A percentile compares a stretch with the other conserved stretches of the same genome.
Conservation (phyloP, 37 sponge, comb jelly and placozoan genomes). For the Amphimedon queenslandica region DNA sequence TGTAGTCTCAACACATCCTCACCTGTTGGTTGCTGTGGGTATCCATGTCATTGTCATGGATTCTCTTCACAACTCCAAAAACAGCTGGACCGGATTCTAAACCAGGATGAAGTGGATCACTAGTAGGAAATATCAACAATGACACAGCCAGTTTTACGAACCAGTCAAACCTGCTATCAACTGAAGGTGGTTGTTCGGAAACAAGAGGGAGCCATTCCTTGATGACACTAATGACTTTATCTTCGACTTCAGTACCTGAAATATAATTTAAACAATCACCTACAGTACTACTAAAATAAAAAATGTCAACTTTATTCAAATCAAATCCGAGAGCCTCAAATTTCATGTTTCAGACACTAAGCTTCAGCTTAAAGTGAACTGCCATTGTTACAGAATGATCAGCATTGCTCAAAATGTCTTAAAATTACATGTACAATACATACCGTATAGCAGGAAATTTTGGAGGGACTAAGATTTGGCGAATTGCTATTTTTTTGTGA, state of each 20-base stretch:
- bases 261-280: background rate
- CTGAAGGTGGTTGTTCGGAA: constrained; percentile 28
- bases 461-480: no score
- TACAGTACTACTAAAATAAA: background rate
- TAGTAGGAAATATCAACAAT: background rate
- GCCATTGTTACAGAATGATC: no score
- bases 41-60: constrained; percentile 18
- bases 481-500: no score
- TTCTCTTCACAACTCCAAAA: constrained; percentile 81
- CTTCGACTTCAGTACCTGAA: constrained; percentile 50
- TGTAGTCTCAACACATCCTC: background rate
- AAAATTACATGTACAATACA: no score
- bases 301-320: no score
- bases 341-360: no score
- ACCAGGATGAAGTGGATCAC: constrained; percentile 17
- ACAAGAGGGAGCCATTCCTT: constrained; percentile 47
- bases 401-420: no score
- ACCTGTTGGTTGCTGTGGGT: constrained; percentile 57
- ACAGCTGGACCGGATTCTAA: constrained; percentile 71
- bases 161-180: background rate
- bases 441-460: no score
- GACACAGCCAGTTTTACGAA: background rate
- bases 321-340: no score
- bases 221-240: constrained; percentile 31
- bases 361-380: no score